Conservation (phyloP, 2,797 vertebrate genomes). For the Sebastes goodei region DNA sequence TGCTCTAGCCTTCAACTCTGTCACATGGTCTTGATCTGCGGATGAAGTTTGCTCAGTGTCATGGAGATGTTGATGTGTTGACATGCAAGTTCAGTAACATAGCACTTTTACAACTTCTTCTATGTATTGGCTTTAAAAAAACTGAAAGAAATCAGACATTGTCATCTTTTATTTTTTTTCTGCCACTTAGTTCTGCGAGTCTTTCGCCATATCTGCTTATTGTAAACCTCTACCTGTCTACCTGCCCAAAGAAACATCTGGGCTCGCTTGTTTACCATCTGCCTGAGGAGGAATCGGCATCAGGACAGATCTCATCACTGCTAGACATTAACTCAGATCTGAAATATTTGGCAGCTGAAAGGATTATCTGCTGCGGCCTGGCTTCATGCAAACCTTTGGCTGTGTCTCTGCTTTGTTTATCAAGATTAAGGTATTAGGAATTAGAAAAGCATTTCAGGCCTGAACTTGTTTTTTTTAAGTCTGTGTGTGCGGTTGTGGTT, state of each 20-base stretch:
- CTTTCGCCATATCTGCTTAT: neutral
- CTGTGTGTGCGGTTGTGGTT: neutral
- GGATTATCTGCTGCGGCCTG: neutral
- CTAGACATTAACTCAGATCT: constrained; percentile 5
- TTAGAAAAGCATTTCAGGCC: neutral
- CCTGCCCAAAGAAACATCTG: neutral
- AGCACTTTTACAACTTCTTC: neutral
- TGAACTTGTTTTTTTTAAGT: neutral
- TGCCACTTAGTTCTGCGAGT: neutral
- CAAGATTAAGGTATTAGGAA: neutral
- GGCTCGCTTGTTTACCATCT: neutral
- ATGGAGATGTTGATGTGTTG: neutral
- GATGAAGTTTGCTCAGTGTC: neutral
- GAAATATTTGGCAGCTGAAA: neutral
- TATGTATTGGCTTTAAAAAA: neutral
- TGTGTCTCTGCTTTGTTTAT: constrained; percentile 7
- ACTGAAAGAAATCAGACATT: neutral
- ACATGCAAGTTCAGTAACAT: neutral
- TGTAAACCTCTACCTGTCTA: neutral
- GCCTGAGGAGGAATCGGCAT: neutral
- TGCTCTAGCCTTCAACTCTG: neutral
- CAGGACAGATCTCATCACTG: neutral
- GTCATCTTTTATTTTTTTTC: neutral
- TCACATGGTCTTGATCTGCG: neutral
- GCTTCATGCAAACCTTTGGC: neutral